phyloP scores from a whole-genome alignment of 2,797 vertebrate genomes.

The Ptychadena robeensis region DNA sequence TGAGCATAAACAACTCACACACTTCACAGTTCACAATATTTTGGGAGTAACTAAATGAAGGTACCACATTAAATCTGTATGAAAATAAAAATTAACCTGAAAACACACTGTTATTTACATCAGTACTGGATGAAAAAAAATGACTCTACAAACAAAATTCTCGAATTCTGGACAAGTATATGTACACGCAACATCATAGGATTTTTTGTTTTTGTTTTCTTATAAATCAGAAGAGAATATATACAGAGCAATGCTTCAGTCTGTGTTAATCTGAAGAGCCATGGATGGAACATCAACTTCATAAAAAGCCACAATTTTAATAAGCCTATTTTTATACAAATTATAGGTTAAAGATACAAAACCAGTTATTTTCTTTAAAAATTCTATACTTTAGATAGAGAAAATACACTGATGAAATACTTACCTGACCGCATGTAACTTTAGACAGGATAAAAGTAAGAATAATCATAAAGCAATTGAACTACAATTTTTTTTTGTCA shows the following conservation, averaged over 20 bases:
- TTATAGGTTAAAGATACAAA: constrained; percentile 11
- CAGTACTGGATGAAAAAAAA: not conserved
- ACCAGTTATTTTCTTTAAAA: constrained; percentile 3
- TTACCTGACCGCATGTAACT: constrained; percentile 36
- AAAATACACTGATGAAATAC: constrained; percentile 4
- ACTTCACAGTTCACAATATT: constrained; percentile 43
- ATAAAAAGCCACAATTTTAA: constrained; percentile 7
- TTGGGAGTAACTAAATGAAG: not conserved
- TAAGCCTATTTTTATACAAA: not conserved
- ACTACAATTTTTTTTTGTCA: too few species aligned
- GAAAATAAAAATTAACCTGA: constrained; percentile 14
- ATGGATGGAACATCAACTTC: not conserved
- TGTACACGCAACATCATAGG: not conserved
- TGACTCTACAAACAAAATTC: not conserved
- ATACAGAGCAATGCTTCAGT: not conserved
- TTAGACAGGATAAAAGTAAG: not conserved
- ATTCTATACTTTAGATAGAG: not conserved
- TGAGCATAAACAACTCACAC: constrained; percentile 1
- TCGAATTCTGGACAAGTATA: not conserved
- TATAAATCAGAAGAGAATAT: not conserved
- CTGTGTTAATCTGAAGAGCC: not conserved
- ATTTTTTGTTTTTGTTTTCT: too few species aligned
- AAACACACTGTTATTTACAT: constrained; percentile 48
- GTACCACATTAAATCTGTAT: constrained; percentile 41
- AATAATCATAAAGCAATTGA: not conserved